These are phyloP conservation scores for Platysteira castanea DNA, from an alignment of 2,113 vertebrate species.

Conservation along the genomic window DNA sequence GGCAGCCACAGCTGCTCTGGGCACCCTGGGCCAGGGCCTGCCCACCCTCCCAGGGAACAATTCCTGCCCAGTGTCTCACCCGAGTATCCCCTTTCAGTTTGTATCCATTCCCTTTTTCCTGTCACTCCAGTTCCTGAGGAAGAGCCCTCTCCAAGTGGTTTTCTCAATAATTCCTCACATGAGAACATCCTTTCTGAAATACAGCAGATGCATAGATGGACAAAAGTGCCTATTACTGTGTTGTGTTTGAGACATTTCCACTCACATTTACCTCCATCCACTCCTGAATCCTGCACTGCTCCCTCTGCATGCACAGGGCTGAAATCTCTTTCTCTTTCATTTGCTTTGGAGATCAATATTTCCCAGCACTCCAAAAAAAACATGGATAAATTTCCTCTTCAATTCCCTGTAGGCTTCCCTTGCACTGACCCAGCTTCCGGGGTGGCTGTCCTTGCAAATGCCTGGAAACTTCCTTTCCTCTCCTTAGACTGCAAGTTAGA, in stretches of 20 bases:
- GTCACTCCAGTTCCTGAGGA: neutral
- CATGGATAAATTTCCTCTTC: neutral
- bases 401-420: neutral
- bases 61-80: neutral
- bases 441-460: neutral
- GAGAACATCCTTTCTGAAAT: neutral
- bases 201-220: neutral
- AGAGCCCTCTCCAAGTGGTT: neutral
- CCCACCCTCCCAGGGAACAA: accelerated
- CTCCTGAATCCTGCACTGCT: neutral
- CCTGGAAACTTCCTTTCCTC: neutral
- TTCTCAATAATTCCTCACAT: neutral
- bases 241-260: neutral
- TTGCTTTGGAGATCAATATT: neutral
- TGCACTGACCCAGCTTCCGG: neutral
- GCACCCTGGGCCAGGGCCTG: neutral
- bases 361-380: neutral
- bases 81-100: neutral
- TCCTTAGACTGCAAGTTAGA: neutral
- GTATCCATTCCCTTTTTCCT: neutral
- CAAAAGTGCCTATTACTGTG: neutral
- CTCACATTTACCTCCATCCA: neutral
- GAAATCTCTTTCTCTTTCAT: neutral
- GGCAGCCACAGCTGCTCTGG: neutral
- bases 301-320: neutral